Percentiles rank a stretch among this genome's conserved stretches.
Evolutionary conservation across 2,797 vertebrate species (phyloP).

Genomic region (Ctenosaura bakeri): DNA sequence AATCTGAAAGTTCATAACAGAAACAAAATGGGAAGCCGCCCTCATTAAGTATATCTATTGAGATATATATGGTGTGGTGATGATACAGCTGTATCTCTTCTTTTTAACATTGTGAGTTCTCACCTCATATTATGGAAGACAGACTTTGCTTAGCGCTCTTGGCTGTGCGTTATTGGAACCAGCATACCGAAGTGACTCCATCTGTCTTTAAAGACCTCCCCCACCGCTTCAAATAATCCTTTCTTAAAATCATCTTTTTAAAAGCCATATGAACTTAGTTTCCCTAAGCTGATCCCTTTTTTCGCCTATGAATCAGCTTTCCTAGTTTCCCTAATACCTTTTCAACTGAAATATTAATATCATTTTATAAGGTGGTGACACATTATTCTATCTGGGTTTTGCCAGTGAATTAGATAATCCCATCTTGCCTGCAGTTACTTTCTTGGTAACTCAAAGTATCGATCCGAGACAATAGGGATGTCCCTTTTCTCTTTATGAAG

Average conservation of each 20-base stretch:
- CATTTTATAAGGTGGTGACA: constrained; percentile 73
- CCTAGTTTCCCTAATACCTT: constrained; percentile 66
- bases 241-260: constrained; percentile 51
- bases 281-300: constrained; percentile 64
- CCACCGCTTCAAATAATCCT: constrained; percentile 46
- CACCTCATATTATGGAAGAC: not conserved
- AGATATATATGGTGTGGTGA: not conserved
- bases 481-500: not conserved
- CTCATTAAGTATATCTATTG: not conserved
- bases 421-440: constrained; percentile 61
- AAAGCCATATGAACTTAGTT: constrained; percentile 56
- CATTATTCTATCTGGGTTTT: constrained; percentile 66
- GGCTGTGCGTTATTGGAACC: constrained; percentile 45
- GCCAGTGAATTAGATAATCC: constrained; percentile 62
- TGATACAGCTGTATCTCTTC: not conserved
- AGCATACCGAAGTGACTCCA: constrained; percentile 25
- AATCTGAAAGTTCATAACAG: no score
- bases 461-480: constrained; percentile 8
- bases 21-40: not conserved
- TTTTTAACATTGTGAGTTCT: not conserved
- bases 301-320: constrained; percentile 55
- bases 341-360: constrained; percentile 73
- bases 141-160: not conserved
- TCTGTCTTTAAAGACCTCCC: constrained; percentile 33
- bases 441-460: constrained; percentile 37